Percentiles rank a stretch among this genome's conserved stretches.
phyloP scores from a whole-genome alignment of 2,888 invertebrate species.

The Alviniconcha strummeri region DNA sequence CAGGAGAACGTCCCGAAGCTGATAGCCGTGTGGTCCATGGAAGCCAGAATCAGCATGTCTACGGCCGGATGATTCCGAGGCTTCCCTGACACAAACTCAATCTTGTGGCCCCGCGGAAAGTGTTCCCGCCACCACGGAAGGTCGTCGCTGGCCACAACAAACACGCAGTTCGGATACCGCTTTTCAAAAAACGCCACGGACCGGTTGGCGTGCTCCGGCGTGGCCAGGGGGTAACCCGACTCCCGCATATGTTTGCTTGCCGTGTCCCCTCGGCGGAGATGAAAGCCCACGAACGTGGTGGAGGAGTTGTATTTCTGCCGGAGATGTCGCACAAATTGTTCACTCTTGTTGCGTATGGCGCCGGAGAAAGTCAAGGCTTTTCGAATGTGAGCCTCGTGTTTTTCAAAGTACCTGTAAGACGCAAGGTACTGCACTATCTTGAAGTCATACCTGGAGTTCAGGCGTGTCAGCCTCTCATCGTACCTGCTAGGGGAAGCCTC shows the following conservation, averaged over 20 bases:
- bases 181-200: constrained; percentile 44
- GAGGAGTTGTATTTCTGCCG: not conserved
- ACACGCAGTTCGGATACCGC: constrained; percentile 41
- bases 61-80: constrained; percentile 37
- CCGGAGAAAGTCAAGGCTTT: constrained; percentile 11
- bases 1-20: constrained; percentile 57
- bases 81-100: not conserved
- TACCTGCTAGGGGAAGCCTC: constrained; percentile 14
- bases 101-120: constrained; percentile 29
- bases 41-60: constrained; percentile 49
- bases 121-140: constrained; percentile 46
- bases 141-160: constrained; percentile 48
- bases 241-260: not conserved
- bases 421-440: not conserved
- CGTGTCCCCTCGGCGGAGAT: constrained; percentile 30
- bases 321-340: not conserved
- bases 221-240: constrained; percentile 45
- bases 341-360: not conserved
- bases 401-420: constrained; percentile 26
- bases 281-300: constrained; percentile 19
- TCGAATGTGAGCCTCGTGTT: not conserved
- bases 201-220: constrained; percentile 42
- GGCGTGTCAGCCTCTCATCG: not conserved
- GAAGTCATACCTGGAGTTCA: constrained; percentile 1
- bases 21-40: constrained; percentile 52